Conservation (phyloP, 2,888 invertebrate genomes). For the Hydraecia micacea region DNA sequence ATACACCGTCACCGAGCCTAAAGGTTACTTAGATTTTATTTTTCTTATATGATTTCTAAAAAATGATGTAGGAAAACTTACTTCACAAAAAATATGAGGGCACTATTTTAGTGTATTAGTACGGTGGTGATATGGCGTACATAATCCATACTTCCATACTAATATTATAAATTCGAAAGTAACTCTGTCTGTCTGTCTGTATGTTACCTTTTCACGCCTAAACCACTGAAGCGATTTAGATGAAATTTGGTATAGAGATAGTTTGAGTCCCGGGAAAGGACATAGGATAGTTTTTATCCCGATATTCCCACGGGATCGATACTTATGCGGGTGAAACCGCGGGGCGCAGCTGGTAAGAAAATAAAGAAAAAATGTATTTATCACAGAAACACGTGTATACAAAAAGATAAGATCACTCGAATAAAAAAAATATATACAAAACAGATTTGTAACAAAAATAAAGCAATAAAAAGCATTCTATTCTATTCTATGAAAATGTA, state of each 20-base stretch:
- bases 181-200: too few species aligned
- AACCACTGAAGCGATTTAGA: too few species aligned
- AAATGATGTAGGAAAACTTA: not conserved
- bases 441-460: not conserved
- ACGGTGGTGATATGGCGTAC: not conserved
- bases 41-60: not conserved
- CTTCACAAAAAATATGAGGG: not conserved
- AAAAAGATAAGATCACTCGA: not conserved
- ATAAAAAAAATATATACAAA: not conserved
- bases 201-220: too few species aligned
- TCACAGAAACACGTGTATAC: not conserved
- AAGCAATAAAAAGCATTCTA: not conserved
- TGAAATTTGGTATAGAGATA: too few species aligned
- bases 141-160: too few species aligned
- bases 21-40: not conserved
- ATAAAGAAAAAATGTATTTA: not conserved
- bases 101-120: not conserved
- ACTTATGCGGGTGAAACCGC: too few species aligned
- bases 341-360: too few species aligned
- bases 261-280: too few species aligned
- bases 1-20: accelerated
- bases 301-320: too few species aligned
- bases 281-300: too few species aligned
- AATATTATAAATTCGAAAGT: too few species aligned
- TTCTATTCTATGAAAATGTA: not conserved